phyloP scores from a whole-genome alignment of 2,888 invertebrate species.

The Lymantria monacha region DNA sequence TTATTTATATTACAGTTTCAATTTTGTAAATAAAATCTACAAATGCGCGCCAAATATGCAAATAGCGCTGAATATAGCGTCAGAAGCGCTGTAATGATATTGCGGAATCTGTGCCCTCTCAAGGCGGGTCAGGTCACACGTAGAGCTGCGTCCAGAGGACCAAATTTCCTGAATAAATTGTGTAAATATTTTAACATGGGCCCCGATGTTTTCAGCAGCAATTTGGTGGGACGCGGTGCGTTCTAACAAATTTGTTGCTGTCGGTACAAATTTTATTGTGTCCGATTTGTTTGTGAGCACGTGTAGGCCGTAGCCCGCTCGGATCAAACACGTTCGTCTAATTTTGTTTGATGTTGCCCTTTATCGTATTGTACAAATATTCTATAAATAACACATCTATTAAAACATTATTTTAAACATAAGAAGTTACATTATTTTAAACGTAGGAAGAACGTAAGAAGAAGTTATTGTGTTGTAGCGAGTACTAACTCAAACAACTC shows the following conservation, averaged over 20 bases:
- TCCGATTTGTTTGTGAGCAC: conserved; percentile 37
- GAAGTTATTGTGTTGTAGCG: no score
- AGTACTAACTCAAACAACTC: no score
- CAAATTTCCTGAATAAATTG: conserved; percentile 42
- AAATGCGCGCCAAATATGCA: no score
- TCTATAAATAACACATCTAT: conserved; percentile 14
- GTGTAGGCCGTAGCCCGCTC: conserved; percentile 23
- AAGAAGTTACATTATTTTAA: no score
- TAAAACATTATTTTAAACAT: no score
- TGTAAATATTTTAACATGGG: conserved; percentile 48
- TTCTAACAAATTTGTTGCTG: conserved; percentile 40
- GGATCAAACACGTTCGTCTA: conserved; percentile 24
- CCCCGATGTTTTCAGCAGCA: conserved; percentile 38
- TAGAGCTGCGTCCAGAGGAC: conserved; percentile 50
- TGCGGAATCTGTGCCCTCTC: conserved; percentile 71
- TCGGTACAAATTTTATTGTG: conserved; percentile 37
- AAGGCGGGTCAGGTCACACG: conserved; percentile 74
- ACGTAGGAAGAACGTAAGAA: no score
- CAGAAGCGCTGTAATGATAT: background rate
- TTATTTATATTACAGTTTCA: no score
- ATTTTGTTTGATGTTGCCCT: conserved; percentile 31
- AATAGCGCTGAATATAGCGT: background rate
- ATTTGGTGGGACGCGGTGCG: conserved; percentile 41
- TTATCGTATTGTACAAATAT: conserved; percentile 16
- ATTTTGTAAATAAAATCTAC: no score